Evolutionary conservation across 2,888 invertebrate genomes (phyloP), one percentile per base, ranked within the genome.

Genomic region (Salticus scenicus): DNA sequence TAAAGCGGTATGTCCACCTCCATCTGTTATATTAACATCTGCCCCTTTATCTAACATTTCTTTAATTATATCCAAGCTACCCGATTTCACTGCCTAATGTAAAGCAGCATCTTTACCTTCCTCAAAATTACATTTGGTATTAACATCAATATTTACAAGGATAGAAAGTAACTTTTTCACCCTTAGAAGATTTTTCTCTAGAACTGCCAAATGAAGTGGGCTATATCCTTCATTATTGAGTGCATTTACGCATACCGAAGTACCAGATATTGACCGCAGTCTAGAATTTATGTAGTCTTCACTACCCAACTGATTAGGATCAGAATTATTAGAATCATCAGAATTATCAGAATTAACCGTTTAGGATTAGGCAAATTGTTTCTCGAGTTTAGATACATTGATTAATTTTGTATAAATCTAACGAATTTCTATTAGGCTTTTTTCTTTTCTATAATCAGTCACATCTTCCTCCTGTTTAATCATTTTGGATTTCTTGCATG

Each of bases 121-220:
- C 7, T 12, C 7, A 37, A 0, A 20, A 37, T 8, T 12, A 33
- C 30, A 0, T 31, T 10, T 70, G 0, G 0, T 24, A 37, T 70
- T 70, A 8, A 70, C n/a, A n/a, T 70, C 33, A 70, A 70, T 70
- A 37, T 70, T 70, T 37, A 5, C n/a, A n/a, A 70, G 41, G 70
- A 31, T 33, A 70, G 70, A 33, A 7, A 37, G 37, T n/a, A 70
- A 70, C 37, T 70, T 70, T 37, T 70, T 70, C 14, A 70, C 70
- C 70, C 31, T 33, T 30, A 31, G 12, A 33, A 37, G 33, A 20
- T 70, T 70, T 2, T 24, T 70, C 33, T 70, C 37, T 1, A 70
- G 10, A 30, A 70, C 70, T 8, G 70, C 70, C 41, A 70, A 70
- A 70, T 70, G 70, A 14, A 70, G 33, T 12, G 70, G 33, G 1